Conservation (phyloP, 2,888 invertebrate genomes). For the Suillia variegata region DNA sequence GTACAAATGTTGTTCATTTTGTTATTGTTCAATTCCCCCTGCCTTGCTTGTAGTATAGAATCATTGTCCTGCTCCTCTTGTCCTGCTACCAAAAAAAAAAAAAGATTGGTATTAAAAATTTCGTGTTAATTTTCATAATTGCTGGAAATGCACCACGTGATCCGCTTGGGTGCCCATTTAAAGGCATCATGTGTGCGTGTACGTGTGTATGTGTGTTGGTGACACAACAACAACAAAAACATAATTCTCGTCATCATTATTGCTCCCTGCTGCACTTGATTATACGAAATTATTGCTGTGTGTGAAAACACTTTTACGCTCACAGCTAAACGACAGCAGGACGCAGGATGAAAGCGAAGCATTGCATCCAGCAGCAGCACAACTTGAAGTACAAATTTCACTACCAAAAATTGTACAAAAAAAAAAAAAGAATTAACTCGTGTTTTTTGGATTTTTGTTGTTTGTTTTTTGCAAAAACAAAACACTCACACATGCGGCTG, state of each 20-base stretch:
- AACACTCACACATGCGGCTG: not conserved
- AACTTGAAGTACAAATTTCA: no score
- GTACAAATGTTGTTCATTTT: not conserved
- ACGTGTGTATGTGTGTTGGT: slow-evolving; percentile 1
- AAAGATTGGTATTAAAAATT: no score
- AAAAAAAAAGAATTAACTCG: not conserved
- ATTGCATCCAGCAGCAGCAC: no score
- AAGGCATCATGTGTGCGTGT: not conserved
- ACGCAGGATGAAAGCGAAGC: not conserved
- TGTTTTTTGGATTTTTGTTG: no score
- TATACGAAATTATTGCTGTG: slow-evolving; percentile 17
- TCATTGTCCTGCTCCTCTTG: no score
- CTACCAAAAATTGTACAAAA: no score
- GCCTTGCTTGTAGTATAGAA: not conserved
- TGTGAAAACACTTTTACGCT: slow-evolving; percentile 10
- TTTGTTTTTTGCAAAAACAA: not conserved
- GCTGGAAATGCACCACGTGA: not conserved
- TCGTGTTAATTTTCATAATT: not conserved
- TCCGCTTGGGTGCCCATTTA: not conserved
- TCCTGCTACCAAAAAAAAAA: no score
- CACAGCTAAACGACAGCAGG: slow-evolving; percentile 15
- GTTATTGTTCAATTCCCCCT: not conserved
- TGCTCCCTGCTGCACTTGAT: slow-evolving; percentile 14
- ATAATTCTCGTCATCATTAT: no score
- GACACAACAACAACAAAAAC: no score